Evolutionary conservation across 2,797 vertebrate species (phyloP), one percentile per base, ranked within the genome.

Genomic region (Protonibea diacanthus): DNA sequence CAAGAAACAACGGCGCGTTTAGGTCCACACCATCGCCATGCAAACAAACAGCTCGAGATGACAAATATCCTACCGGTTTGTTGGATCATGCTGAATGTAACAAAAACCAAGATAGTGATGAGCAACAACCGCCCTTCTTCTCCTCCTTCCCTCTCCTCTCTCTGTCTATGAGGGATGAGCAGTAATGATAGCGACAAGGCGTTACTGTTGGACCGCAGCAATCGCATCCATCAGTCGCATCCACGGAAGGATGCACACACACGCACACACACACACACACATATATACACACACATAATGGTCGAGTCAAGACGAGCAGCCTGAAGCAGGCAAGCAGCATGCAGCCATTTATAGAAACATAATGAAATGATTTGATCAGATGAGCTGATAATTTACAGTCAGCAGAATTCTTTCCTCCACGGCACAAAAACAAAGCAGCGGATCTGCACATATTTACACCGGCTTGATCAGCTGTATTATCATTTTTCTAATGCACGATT

Each of bases 221-320:
- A 85, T 85, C 89, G 75, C 89, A 88, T 92, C 91, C 92, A 91
- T 92, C 89, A 88, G 81, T 80, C 86, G 78, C 91, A 86, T 90
- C 85, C 82, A 78, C 81, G 44, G 74, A 81, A 88, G 83, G 71
- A 88, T 47, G 4, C 59, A 75, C 67, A 25, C 67, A 40, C 63
- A 38, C 53, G 23, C 47, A 17, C 66, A 20, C 57, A 23, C 49
- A 14, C 62, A 27, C 23, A 10, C 79, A 53, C 67, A 61, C 62
- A 55, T 73, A 20, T 8, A 47, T 44, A 17, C 42, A 2, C 71
- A 29, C 61, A 25, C 55, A 59, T 33, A 56, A 82, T 74, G 76
- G 76, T 83, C 21, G 70, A 78, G 64, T 63, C 65, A 61, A 71
- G 82, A 81, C 74, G 77, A 61, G 52, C 87, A 21, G 17, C 71